These are phyloP conservation scores for Mormoops blainvillei DNA, from an alignment of 2,113 vertebrate genomes.

Conservation along the genomic window DNA sequence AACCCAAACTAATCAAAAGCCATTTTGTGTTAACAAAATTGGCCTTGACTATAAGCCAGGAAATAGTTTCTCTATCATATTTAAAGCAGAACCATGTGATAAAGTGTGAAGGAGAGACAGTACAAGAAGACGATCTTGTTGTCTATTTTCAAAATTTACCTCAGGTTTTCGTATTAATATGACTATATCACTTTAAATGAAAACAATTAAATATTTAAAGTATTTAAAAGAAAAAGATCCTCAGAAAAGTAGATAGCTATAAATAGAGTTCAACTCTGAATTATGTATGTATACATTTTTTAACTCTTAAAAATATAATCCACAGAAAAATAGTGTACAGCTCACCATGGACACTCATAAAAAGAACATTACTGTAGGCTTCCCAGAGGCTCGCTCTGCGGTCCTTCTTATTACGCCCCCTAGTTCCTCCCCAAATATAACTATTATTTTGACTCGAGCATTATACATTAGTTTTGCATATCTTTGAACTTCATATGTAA, in stretches of 20 bases:
- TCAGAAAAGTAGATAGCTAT: neutral
- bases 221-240: neutral
- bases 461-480: neutral
- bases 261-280: neutral
- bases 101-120: neutral
- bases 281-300: neutral
- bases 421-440: neutral
- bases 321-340: neutral
- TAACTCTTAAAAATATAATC: neutral
- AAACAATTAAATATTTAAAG: neutral
- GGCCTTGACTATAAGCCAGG: neutral
- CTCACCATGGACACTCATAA: neutral
- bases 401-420: neutral
- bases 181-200: neutral
- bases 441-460: neutral
- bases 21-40: neutral
- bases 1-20: neutral
- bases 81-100: neutral
- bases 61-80: neutral
- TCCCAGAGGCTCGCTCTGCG: neutral
- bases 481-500: neutral
- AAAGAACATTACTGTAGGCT: neutral
- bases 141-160: neutral
- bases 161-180: neutral
- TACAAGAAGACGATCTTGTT: neutral